Conservation (phyloP, 92 coral and sea anemone species). For the Parazoanthus swiftii region DNA sequence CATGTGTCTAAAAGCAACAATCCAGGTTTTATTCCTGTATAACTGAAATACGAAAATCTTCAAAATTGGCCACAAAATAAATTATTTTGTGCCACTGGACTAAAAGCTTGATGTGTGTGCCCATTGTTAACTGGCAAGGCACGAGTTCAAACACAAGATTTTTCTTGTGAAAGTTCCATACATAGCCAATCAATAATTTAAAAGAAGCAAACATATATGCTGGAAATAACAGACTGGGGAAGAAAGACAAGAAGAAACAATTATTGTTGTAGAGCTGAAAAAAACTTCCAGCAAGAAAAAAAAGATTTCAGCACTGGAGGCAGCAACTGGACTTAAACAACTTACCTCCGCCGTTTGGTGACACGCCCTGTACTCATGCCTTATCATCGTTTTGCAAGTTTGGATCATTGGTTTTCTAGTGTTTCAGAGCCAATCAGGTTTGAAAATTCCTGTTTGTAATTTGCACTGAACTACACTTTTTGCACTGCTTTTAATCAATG, state of each 20-base stretch:
- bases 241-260: background rate
- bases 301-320: slow-evolving; percentile 1
- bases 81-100: background rate
- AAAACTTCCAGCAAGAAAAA: background rate
- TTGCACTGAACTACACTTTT: slow-evolving; percentile 6
- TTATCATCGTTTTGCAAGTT: slow-evolving; percentile 1
- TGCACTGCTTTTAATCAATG: background rate
- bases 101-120: background rate
- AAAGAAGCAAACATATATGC: background rate
- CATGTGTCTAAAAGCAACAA: background rate
- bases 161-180: background rate
- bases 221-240: background rate
- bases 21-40: slow-evolving; percentile 1
- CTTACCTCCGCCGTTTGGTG: background rate
- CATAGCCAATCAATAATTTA: background rate
- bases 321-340: background rate
- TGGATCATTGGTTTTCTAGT: slow-evolving; percentile 10
- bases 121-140: background rate
- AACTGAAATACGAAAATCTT: background rate
- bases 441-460: background rate
- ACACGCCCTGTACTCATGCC: background rate
- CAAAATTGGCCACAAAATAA: background rate
- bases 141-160: background rate
- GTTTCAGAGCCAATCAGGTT: slow-evolving; percentile 7
- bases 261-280: background rate